phyloP scores from a whole-genome alignment of 2,113 vertebrate genomes.

The Sterrhoptilus dennistouni region DNA sequence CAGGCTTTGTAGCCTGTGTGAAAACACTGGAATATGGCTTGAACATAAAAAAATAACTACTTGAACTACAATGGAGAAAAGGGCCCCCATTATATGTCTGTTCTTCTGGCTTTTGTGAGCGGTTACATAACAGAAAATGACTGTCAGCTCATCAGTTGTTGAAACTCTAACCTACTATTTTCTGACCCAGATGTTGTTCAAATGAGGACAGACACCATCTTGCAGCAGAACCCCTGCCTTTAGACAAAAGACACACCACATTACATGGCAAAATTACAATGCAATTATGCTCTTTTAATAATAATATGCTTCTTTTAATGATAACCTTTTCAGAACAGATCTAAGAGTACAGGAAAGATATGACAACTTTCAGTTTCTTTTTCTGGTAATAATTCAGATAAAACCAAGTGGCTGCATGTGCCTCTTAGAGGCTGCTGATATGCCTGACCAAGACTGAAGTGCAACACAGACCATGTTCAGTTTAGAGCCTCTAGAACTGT shows the following conservation, averaged over 20 bases:
- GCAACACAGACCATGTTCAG: neutral
- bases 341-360: neutral
- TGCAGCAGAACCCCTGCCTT: neutral
- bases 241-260: neutral
- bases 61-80: neutral
- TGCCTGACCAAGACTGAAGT: neutral
- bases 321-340: slow-evolving; percentile 19
- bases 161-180: slow-evolving; percentile 45
- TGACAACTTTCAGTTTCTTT: slow-evolving; percentile 29
- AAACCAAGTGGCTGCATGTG: neutral
- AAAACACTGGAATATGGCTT: neutral
- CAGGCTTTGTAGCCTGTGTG: neutral
- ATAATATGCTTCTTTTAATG: neutral
- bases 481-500: neutral
- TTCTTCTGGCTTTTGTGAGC: slow-evolving; percentile 1
- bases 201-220: neutral
- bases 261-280: neutral
- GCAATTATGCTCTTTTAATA: slow-evolving; percentile 9
- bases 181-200: slow-evolving; percentile 31
- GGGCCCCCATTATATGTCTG: neutral
- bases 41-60: neutral
- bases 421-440: neutral
- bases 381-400: neutral
- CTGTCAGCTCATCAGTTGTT: neutral
- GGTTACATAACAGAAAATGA: slow-evolving; percentile 36